phyloP scores from a whole-genome alignment of 2,113 vertebrate genomes.

The Taxidea taxus region DNA sequence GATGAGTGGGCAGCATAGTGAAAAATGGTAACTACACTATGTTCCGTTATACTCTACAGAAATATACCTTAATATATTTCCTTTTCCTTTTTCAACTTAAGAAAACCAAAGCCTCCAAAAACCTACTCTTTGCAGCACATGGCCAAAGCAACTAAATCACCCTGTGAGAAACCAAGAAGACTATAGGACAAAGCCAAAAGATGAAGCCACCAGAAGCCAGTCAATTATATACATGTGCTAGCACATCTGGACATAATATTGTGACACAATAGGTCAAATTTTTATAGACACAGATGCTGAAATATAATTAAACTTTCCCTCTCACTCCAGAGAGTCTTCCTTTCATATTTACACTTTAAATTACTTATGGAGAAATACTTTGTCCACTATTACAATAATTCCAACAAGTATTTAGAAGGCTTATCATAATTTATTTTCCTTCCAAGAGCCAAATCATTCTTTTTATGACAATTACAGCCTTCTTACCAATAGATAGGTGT shows the following conservation, averaged over 20 bases:
- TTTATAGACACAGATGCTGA: background rate
- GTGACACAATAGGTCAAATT: background rate
- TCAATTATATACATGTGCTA: rapidly evolving
- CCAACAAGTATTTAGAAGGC: background rate
- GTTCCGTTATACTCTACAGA: background rate
- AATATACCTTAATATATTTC: background rate
- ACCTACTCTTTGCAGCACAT: background rate
- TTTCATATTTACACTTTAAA: background rate
- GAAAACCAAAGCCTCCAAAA: background rate
- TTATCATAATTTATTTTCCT: background rate
- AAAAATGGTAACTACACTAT: background rate
- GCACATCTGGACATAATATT: background rate
- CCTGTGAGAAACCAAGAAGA: background rate
- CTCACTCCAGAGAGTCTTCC: background rate
- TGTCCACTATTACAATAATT: background rate
- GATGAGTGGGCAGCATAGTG: background rate
- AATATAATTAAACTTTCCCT: background rate
- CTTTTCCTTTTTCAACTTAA: background rate
- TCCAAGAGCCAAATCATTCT: background rate
- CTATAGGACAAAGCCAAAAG: background rate
- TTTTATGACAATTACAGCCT: background rate
- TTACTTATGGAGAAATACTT: background rate
- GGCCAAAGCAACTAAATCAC: background rate
- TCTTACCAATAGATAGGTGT: background rate
- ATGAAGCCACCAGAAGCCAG: background rate